A percentile compares a stretch with the other conserved stretches of the same genome.
Conservation (phyloP, 1,140 invertebrate species). For the Campoletis sonorensis region DNA sequence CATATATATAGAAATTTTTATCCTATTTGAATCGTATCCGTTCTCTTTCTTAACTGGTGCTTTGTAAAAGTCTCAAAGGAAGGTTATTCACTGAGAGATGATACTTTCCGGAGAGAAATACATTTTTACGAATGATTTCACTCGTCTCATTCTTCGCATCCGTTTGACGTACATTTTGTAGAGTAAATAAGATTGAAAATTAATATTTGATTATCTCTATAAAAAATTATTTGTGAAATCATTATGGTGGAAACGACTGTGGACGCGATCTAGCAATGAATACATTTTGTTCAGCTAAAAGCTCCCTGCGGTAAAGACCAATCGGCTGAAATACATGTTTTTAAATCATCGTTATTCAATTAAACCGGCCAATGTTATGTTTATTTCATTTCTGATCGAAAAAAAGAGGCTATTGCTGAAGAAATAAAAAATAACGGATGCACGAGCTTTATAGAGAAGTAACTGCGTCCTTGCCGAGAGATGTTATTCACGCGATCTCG, state of each 20-base stretch:
- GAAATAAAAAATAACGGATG: background rate
- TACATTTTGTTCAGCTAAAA: too few relatives aligned
- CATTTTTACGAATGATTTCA: background rate
- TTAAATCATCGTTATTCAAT: too few relatives aligned
- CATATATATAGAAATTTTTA: background rate
- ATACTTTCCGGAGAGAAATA: background rate
- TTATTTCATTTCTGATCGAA: background rate
- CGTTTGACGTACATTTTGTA: background rate
- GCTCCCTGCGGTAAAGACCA: too few relatives aligned
- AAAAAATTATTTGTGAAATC: background rate
- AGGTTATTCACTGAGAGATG: constrained; percentile 8
- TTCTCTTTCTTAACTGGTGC: background rate
- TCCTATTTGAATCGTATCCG: constrained; percentile 5
- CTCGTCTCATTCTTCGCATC: background rate
- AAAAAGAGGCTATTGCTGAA: background rate
- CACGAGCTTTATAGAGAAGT: background rate
- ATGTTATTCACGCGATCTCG: constrained; percentile 30
- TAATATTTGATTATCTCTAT: background rate
- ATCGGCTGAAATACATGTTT: too few relatives aligned
- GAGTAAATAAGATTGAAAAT: background rate
- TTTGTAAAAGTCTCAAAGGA: constrained; percentile 17
- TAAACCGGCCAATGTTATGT: background rate
- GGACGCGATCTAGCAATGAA: too few relatives aligned
- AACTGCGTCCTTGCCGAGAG: background rate
- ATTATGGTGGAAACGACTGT: too few relatives aligned